Percentiles rank a stretch among this genome's conserved stretches.
Conservation (phyloP, 2,888 invertebrate species). For the Aporophyla lueneburgensis region DNA sequence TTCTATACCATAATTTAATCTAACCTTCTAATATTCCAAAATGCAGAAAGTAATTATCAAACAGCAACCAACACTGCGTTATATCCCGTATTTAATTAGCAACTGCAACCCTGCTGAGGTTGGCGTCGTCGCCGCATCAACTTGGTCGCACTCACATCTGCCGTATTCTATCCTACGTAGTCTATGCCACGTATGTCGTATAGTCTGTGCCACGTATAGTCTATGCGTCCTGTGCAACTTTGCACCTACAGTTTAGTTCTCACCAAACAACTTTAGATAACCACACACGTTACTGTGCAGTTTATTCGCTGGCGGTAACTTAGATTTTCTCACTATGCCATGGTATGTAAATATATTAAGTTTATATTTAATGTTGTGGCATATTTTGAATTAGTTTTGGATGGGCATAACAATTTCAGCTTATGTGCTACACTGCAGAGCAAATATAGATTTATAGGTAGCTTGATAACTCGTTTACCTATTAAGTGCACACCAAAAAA, state of each 20-base stretch:
- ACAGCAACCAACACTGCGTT: conserved; percentile 22
- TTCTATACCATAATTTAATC: neutral
- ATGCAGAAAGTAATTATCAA: neutral
- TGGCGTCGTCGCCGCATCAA: conserved; percentile 53
- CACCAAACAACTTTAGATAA: conserved; percentile 60
- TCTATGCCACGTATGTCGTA: conserved; percentile 21
- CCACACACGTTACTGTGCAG: conserved; percentile 41
- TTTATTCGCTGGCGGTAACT: conserved; percentile 42
- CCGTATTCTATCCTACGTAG: conserved; percentile 25
- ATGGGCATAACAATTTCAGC: neutral
- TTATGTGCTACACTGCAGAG: neutral
- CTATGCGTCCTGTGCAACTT: conserved; percentile 45
- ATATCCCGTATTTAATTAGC: conserved; percentile 55
- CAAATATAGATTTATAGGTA: neutral
- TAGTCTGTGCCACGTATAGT: conserved; percentile 23
- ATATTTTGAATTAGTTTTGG: neutral
- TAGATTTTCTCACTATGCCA: conserved; percentile 22
- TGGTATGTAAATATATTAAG: conserved; percentile 1
- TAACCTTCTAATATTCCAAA: neutral
- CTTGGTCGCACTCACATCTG: conserved; percentile 38
- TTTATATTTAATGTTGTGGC: neutral
- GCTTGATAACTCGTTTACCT: neutral
- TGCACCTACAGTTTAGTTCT: conserved; percentile 52
- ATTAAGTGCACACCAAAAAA: neutral
- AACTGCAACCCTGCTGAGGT: conserved; percentile 39